These are phyloP conservation scores for Agrotis puta DNA, from an alignment of 2,888 invertebrate species.

Conservation along the genomic window DNA sequence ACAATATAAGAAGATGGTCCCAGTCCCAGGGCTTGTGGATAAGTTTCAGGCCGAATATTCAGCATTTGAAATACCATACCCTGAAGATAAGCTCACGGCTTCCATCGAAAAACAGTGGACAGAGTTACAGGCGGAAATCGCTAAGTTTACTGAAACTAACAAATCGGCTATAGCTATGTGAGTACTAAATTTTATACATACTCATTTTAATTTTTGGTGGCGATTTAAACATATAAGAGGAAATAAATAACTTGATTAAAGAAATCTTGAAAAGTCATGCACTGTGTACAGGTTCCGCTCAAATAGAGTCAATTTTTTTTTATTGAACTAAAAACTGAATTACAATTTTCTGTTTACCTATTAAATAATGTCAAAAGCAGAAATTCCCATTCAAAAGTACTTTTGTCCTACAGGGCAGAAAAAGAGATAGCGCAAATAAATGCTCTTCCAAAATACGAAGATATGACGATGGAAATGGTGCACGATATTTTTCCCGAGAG, in stretches of 20 bases:
- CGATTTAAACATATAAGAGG: neutral
- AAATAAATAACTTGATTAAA: neutral
- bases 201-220: neutral
- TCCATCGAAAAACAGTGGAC: slow-evolving; percentile 83
- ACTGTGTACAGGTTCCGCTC: neutral
- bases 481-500: slow-evolving; percentile 75
- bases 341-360: neutral
- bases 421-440: slow-evolving; percentile 77
- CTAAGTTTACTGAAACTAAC: slow-evolving; percentile 73
- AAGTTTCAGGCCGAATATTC: slow-evolving; percentile 78
- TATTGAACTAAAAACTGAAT: neutral
- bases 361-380: neutral
- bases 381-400: neutral
- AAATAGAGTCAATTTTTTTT: no score
- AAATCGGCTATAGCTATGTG: slow-evolving; percentile 71
- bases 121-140: slow-evolving; percentile 74
- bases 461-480: slow-evolving; percentile 83
- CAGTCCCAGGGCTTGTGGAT: slow-evolving; percentile 79
- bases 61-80: slow-evolving; percentile 78
- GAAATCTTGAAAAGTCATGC: neutral
- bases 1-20: slow-evolving; percentile 77
- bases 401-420: slow-evolving; percentile 68
- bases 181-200: neutral
- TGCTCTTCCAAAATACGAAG: slow-evolving; percentile 80
- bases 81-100: slow-evolving; percentile 74